Percentiles rank a stretch among this genome's conserved stretches.
Conservation (phyloP, 2,113 vertebrate species). For the Xenotilapia flavipinnis region DNA sequence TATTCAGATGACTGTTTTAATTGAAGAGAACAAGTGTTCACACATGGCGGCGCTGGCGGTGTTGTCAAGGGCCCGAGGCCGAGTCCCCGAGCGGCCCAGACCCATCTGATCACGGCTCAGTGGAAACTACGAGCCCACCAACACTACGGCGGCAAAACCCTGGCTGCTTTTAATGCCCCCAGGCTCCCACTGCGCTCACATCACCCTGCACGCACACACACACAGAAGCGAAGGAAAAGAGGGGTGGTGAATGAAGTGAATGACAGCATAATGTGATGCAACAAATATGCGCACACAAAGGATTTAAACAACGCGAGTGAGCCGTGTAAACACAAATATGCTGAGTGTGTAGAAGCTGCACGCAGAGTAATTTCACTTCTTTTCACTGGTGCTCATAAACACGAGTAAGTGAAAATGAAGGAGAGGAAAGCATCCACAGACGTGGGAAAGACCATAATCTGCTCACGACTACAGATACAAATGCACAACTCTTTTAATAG, state of each 20-base stretch:
- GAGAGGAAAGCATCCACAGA: neutral
- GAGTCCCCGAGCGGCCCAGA: conserved; percentile 49
- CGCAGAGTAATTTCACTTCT: neutral
- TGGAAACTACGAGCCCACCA: conserved; percentile 49
- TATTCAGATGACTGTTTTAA: conserved; percentile 70
- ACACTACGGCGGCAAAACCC: conserved; percentile 27
- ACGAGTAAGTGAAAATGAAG: conserved; percentile 3
- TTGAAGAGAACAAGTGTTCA: conserved; percentile 68
- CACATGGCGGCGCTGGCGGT: conserved; percentile 60
- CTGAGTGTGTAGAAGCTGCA: neutral
- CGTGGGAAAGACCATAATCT: neutral
- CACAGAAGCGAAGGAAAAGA: neutral
- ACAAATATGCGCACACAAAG: conserved; percentile 16
- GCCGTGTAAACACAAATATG: conserved; percentile 1
- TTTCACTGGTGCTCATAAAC: neutral
- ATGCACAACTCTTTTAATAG: rapidly evolving
- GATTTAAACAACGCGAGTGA: conserved; percentile 6
- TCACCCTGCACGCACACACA: neutral
- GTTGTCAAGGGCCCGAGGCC: conserved; percentile 58
- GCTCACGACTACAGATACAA: neutral
- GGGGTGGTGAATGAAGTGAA: conserved; percentile 5
- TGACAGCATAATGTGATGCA: conserved; percentile 28
- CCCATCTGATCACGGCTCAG: conserved; percentile 64
- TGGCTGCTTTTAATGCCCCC: conserved; percentile 60
- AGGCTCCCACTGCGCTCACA: conserved; percentile 26